phyloP scores from a whole-genome alignment of 2,113 vertebrate species.

The Muntiacus reevesi region DNA sequence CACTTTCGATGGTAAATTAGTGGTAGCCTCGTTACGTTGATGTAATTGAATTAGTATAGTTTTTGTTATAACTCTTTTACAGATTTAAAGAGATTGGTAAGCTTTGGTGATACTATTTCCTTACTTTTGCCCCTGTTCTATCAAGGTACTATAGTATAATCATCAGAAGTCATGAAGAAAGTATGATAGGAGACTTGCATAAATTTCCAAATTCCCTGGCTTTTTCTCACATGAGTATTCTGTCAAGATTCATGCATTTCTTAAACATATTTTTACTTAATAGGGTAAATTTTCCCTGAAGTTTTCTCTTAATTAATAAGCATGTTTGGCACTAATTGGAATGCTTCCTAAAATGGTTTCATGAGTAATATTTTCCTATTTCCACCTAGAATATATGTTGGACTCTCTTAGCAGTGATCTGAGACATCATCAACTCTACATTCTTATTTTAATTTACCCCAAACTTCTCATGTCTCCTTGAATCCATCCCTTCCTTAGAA shows the following conservation, averaged over 20 bases:
- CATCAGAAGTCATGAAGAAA: slow-evolving; percentile 4
- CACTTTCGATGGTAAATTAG: not conserved
- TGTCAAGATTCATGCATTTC: not conserved
- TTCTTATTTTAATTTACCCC: not conserved
- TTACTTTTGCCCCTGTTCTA: not conserved
- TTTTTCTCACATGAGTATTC: not conserved
- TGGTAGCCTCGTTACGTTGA: not conserved
- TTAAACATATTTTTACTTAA: slow-evolving; percentile 20
- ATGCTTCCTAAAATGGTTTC: not conserved
- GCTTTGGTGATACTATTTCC: not conserved
- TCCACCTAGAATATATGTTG: not conserved
- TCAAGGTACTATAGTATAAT: not conserved
- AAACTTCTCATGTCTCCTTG: not conserved
- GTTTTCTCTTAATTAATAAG: not conserved
- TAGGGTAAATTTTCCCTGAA: not conserved
- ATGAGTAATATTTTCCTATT: slow-evolving; percentile 5
- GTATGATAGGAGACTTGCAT: slow-evolving; percentile 3
- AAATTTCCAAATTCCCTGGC: not conserved
- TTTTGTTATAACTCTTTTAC: not conserved
- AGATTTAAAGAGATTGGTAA: not conserved
- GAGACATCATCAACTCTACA: not conserved
- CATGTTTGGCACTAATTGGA: not conserved
- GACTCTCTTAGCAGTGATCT: not conserved
- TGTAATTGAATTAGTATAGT: not conserved
- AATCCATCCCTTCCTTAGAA: not conserved